A percentile compares a stretch with the other conserved stretches of the same genome.
phyloP scores from a whole-genome alignment of 2,113 vertebrate genomes.

The Bambusicola thoracicus region DNA sequence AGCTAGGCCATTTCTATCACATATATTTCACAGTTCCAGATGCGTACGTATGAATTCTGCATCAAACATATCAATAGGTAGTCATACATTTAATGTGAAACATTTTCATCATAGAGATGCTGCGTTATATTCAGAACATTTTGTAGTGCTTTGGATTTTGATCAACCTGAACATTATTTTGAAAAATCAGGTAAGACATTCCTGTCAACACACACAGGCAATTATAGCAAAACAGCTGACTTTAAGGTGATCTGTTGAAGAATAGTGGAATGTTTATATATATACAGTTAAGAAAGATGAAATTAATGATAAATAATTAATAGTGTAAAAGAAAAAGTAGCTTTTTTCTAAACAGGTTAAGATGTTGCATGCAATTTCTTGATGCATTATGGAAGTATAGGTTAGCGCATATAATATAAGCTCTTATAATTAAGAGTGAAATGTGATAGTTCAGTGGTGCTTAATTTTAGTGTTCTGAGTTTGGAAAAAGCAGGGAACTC shows the following conservation, averaged over 20 bases:
- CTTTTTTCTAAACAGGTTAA: background rate
- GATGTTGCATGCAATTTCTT: background rate
- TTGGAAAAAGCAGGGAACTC: background rate
- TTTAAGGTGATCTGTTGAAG: background rate
- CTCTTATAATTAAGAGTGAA: background rate
- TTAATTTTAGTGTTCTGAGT: background rate
- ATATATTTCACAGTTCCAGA: background rate
- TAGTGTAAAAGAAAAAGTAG: background rate
- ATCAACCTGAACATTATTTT: background rate
- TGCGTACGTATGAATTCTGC: background rate
- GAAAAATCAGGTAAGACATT: background rate
- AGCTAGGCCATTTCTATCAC: background rate
- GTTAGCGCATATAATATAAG: background rate
- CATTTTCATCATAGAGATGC: background rate
- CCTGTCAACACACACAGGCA: background rate
- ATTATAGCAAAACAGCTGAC: background rate
- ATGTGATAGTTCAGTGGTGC: background rate
- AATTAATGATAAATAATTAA: background rate
- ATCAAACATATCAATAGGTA: background rate
- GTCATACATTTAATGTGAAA: background rate
- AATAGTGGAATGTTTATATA: background rate
- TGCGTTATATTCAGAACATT: background rate
- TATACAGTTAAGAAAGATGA: background rate
- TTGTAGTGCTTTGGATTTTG: background rate
- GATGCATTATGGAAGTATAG: background rate